phyloP scores from a whole-genome alignment of 2,888 invertebrate species.

The Apamea anceps region DNA sequence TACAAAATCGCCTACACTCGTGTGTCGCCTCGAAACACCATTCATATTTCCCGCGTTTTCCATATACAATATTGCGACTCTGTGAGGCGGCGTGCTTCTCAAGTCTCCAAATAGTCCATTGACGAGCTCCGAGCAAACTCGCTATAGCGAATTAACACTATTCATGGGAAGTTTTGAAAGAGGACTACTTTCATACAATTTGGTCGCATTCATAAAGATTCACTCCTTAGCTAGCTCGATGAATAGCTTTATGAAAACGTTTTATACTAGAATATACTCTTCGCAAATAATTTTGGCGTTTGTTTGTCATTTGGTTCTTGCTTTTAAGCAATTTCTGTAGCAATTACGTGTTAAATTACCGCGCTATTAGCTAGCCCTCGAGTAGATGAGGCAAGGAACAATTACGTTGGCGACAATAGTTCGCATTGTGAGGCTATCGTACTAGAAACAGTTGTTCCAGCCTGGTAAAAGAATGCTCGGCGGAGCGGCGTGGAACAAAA shows the following conservation, averaged over 20 bases:
- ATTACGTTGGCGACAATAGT: constrained; percentile 82
- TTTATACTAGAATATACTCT: constrained; percentile 79
- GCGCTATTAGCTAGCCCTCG: constrained; percentile 78
- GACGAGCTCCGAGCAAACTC: constrained; percentile 89
- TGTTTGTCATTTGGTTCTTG: constrained; percentile 44
- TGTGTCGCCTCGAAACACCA: constrained; percentile 79
- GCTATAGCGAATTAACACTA: constrained; percentile 90
- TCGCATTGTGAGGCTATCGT: constrained; percentile 81
- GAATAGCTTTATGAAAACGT: constrained; percentile 87
- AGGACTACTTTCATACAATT: constrained; percentile 90
- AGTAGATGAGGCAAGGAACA: constrained; percentile 81
- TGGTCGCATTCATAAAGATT: constrained; percentile 90
- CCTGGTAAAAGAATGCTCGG: constrained; percentile 75
- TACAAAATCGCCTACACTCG: constrained; percentile 82
- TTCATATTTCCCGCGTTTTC: constrained; percentile 89
- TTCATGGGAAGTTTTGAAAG: constrained; percentile 90
- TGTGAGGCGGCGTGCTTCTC: constrained; percentile 83
- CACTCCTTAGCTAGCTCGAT: constrained; percentile 87
- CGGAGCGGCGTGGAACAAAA: constrained; percentile 77
- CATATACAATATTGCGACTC: constrained; percentile 88
- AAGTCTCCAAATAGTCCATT: constrained; percentile 89
- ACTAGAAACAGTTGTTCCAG: constrained; percentile 81
- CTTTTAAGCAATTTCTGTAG: constrained; percentile 41
- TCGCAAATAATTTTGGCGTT: constrained; percentile 75
- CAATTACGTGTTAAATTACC: constrained; percentile 73